Evolutionary conservation across 2,113 vertebrate genomes (phyloP).

Genomic region (Aegithalos caudatus): DNA sequence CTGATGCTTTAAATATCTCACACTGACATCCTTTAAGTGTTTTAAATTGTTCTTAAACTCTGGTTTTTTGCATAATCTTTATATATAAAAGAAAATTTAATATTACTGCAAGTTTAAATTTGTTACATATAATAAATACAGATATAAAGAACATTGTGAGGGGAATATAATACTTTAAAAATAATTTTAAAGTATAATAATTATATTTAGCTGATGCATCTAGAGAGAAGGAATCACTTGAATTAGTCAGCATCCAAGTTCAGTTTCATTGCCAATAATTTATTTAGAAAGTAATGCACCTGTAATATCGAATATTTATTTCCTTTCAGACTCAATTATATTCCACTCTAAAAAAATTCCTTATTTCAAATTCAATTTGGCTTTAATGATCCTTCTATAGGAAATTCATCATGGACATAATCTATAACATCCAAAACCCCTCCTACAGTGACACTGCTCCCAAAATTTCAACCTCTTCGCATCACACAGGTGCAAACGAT

Average conservation of each 20-base stretch:
- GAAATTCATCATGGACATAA: neutral
- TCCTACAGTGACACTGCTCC: neutral
- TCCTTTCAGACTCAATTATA: neutral
- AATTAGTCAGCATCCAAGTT: neutral
- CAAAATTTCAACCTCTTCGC: neutral
- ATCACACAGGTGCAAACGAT: neutral
- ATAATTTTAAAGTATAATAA: neutral
- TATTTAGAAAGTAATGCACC: neutral
- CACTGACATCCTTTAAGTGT: neutral
- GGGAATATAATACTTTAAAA: neutral
- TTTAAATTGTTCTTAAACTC: conserved; percentile 26
- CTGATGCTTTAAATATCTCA: conserved; percentile 48
- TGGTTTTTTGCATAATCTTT: neutral
- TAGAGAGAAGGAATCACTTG: neutral
- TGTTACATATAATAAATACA: neutral
- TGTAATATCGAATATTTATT: neutral
- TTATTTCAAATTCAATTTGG: neutral
- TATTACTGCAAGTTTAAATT: neutral
- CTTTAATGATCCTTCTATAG: neutral
- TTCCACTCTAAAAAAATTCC: neutral
- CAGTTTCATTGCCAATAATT: neutral
- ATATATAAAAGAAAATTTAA: neutral
- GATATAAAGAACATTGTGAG: neutral
- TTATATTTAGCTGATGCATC: neutral
- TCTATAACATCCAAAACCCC: neutral